phyloP scores from a whole-genome alignment of 1,140 invertebrate species.

The Papilio helenus region DNA sequence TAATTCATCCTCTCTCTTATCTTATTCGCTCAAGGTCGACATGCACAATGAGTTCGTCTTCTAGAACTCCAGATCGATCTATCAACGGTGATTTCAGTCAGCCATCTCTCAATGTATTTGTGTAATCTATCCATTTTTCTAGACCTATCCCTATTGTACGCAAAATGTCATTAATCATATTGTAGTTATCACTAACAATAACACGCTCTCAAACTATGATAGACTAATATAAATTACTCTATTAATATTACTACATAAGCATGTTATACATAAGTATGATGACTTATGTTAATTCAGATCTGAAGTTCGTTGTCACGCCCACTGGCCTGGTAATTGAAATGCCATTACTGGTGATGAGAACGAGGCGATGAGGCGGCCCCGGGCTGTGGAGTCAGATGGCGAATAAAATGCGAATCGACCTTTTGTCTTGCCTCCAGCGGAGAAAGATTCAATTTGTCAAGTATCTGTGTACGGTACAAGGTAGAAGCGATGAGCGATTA shows the following conservation, averaged over 20 bases:
- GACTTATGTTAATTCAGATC: neutral
- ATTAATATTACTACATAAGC: neutral
- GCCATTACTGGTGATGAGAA: constrained; percentile 68
- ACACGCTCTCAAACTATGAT: neutral
- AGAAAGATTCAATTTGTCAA: constrained; percentile 77
- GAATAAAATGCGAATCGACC: constrained; percentile 74
- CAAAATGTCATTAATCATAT: too few relatives aligned
- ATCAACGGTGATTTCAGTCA: too few relatives aligned
- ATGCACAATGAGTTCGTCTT: too few relatives aligned
- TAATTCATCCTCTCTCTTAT: too few relatives aligned
- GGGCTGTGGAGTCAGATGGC: constrained; percentile 67
- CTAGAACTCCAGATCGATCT: too few relatives aligned
- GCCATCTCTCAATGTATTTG: too few relatives aligned
- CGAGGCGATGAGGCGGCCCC: constrained; percentile 53
- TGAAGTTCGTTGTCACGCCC: constrained; percentile 5
- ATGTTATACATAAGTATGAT: neutral
- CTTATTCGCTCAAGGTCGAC: too few relatives aligned
- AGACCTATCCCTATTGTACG: too few relatives aligned
- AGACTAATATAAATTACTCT: neutral
- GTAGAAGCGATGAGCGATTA: constrained; percentile 41
- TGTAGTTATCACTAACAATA: neutral
- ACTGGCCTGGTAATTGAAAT: constrained; percentile 62
- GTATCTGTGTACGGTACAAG: constrained; percentile 49
- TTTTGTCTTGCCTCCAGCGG: constrained; percentile 72
- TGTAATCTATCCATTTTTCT: too few relatives aligned